These are phyloP conservation scores for Cephalotes varians DNA, from an alignment of 2,888 invertebrate genomes.

Conservation along the genomic window DNA sequence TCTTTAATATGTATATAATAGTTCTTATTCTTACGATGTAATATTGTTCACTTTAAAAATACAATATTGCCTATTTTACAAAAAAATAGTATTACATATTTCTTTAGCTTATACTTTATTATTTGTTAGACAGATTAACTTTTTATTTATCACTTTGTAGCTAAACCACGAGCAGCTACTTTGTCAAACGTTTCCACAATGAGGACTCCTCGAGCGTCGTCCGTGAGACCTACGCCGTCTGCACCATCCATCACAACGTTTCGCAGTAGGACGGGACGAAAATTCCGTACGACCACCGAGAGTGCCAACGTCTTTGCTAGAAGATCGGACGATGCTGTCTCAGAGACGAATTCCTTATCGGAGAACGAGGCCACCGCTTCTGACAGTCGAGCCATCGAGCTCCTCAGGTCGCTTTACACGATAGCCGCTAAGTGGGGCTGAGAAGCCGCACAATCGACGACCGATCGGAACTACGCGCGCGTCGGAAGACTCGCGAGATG, in stretches of 20 bases:
- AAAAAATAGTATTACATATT: not conserved
- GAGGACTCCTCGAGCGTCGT: not conserved
- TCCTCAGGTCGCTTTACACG: slow-evolving; percentile 93
- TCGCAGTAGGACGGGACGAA: slow-evolving; percentile 78
- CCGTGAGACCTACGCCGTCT: slow-evolving; percentile 60
- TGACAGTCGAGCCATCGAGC: slow-evolving; percentile 92
- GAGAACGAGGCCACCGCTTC: slow-evolving; percentile 86
- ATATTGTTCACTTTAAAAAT: not conserved
- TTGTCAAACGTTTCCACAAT: slow-evolving; percentile 60
- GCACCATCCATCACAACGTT: slow-evolving; percentile 80
- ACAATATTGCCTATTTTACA: not conserved
- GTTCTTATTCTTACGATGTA: not conserved
- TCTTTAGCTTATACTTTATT: not conserved
- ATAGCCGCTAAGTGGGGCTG: slow-evolving; percentile 94
- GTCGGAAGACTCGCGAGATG: slow-evolving; percentile 37
- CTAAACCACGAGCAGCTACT: slow-evolving; percentile 55
- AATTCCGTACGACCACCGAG: slow-evolving; percentile 81
- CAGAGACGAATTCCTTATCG: slow-evolving; percentile 81
- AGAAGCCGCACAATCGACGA: slow-evolving; percentile 60
- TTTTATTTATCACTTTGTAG: not conserved
- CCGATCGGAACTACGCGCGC: slow-evolving; percentile 30
- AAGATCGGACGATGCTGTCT: slow-evolving; percentile 79
- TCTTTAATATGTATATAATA: not conserved
- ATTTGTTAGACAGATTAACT: not conserved
- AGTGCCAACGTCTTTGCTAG: slow-evolving; percentile 78